Evolutionary conservation across 1,140 invertebrate genomes (phyloP).

Genomic region (Drosophila quadrilineata): DNA sequence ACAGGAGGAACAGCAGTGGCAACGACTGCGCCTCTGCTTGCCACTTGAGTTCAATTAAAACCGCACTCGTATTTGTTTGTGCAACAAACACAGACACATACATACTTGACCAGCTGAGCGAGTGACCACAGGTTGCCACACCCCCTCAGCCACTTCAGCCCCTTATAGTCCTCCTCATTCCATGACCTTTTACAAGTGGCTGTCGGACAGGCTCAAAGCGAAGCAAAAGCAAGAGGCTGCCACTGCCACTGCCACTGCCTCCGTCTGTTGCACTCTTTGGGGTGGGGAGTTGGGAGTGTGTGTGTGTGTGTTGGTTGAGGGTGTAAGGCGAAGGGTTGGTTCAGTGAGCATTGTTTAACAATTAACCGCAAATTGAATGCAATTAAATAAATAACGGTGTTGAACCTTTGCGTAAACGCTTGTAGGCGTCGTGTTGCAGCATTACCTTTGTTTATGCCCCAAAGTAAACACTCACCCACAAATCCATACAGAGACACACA

Average conservation of each 20-base stretch:
- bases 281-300: not conserved
- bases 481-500: not conserved
- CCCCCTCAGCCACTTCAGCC: too few species aligned
- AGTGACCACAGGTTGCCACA: constrained; percentile 13
- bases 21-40: constrained; percentile 24
- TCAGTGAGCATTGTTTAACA: constrained; percentile 76
- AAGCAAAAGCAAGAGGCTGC: not conserved
- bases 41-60: constrained; percentile 78
- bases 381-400: constrained; percentile 79
- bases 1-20: not conserved
- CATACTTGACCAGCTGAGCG: constrained; percentile 50
- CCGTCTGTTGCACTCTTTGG: constrained; percentile 33
- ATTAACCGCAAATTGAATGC: constrained; percentile 79
- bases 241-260: too few species aligned
- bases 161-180: not conserved
- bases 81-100: constrained; percentile 68
- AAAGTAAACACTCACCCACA: constrained; percentile 24
- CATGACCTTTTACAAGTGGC: not conserved
- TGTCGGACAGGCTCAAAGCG: constrained; percentile 10
- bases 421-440: constrained; percentile 53
- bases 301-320: constrained; percentile 7
- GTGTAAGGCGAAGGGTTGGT: too few species aligned
- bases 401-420: constrained; percentile 71
- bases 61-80: constrained; percentile 71
- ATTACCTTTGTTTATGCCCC: constrained; percentile 34